phyloP scores from a whole-genome alignment of 2,113 vertebrate genomes.

The Ctenomys sociabilis region DNA sequence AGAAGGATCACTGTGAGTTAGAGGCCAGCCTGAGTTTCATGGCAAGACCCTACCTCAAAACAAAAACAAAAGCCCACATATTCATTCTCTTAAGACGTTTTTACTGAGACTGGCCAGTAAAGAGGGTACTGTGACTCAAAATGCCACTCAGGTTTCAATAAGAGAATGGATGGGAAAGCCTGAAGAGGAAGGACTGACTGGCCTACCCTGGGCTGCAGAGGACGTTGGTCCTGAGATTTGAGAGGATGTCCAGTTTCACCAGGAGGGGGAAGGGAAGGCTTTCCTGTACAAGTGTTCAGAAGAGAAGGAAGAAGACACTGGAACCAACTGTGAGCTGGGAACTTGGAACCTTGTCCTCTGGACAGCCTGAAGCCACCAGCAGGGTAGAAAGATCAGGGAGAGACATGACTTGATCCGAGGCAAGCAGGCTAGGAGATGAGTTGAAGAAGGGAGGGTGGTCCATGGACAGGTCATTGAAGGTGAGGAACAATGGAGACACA shows the following conservation, averaged over 20 bases:
- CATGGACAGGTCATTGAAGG: neutral
- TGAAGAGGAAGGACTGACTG: neutral
- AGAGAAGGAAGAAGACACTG: neutral
- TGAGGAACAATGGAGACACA: neutral
- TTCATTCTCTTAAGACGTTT: neutral
- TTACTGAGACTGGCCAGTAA: neutral
- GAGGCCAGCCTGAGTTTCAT: neutral
- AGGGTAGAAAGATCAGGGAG: neutral
- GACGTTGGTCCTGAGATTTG: neutral
- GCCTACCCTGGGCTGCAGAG: neutral
- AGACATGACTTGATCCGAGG: neutral
- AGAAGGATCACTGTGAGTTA: neutral
- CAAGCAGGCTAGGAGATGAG: neutral
- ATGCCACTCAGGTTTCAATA: neutral
- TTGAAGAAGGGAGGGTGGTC: neutral
- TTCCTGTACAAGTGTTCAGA: neutral
- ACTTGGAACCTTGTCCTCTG: constrained; percentile 13
- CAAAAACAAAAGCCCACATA: neutral
- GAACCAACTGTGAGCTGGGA: neutral
- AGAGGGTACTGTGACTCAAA: neutral
- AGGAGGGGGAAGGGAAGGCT: neutral
- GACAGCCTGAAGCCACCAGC: neutral
- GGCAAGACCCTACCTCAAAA: neutral
- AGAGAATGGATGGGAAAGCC: neutral
- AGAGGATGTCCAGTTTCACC: neutral